Conservation (phyloP, 2,797 vertebrate species). For the Bovichtus diacanthus region DNA sequence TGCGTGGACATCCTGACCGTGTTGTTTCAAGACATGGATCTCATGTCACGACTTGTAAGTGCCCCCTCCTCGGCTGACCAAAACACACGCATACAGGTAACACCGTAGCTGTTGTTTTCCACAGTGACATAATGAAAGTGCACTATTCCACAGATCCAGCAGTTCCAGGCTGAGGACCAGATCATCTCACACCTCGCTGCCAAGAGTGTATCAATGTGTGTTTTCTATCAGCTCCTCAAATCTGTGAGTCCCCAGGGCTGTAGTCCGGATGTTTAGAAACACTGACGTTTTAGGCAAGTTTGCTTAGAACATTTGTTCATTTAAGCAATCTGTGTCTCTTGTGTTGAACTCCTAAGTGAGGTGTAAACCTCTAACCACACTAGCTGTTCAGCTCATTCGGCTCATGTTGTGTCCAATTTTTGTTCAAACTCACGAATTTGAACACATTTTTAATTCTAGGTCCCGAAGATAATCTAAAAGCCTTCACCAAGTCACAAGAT, state of each 20-base stretch:
- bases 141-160: conserved; percentile 78
- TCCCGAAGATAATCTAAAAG: background rate
- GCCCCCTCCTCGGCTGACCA: background rate
- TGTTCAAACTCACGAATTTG: background rate
- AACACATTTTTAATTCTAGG: background rate
- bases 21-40: conserved; percentile 60
- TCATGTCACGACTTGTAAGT: conserved; percentile 81
- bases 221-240: conserved; percentile 81
- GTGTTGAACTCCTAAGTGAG: background rate
- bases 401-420: background rate
- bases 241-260: conserved; percentile 53
- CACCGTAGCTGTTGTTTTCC: background rate
- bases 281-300: background rate
- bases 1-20: conserved; percentile 40
- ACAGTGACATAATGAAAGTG: background rate
- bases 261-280: background rate
- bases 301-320: background rate
- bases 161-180: conserved; percentile 79
- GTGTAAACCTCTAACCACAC: background rate
- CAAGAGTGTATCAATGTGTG: conserved; percentile 82
- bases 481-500: no score
- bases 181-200: conserved; percentile 89
- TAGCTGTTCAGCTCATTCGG: background rate
- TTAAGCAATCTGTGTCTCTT: background rate
- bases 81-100: background rate